These are phyloP conservation scores for Nasonia oneida DNA, from an alignment of 2,888 invertebrate genomes.

Conservation along the genomic window DNA sequence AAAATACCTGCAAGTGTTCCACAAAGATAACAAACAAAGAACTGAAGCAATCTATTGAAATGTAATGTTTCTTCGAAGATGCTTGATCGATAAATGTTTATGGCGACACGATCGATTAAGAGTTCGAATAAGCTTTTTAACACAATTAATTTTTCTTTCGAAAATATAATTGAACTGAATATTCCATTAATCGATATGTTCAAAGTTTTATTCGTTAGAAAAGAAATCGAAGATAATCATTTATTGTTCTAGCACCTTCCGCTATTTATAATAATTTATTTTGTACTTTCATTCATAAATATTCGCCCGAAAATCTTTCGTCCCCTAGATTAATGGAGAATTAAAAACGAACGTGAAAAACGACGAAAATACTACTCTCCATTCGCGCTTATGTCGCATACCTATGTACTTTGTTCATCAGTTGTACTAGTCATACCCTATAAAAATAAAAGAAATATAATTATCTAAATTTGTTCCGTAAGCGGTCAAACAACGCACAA, in stretches of 20 bases:
- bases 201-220: neutral
- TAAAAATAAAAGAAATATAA: constrained; percentile 49
- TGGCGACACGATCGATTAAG: neutral
- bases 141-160: neutral
- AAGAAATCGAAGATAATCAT: neutral
- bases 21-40: neutral
- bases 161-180: neutral
- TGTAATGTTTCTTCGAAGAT: constrained; percentile 12
- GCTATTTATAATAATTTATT: constrained; percentile 43
- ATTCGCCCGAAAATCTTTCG: constrained; percentile 9
- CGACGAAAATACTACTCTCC: constrained; percentile 6
- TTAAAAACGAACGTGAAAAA: constrained; percentile 20
- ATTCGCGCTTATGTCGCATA: constrained; percentile 8
- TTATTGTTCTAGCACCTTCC: constrained; percentile 24
- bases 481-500: constrained; percentile 13
- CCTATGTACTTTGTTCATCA: constrained; percentile 38
- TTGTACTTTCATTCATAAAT: constrained; percentile 42
- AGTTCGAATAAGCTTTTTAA: neutral
- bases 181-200: constrained; percentile 10
- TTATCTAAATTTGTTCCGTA: constrained; percentile 44
- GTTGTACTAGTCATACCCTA: constrained; percentile 52
- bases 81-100: constrained; percentile 29
- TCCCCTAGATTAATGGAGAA: neutral
- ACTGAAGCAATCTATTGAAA: constrained; percentile 17
- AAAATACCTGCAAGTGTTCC: neutral